Percentiles rank a stretch among this genome's conserved stretches.
Conservation (phyloP, 2,888 invertebrate species). For the Desoria tigrina region DNA sequence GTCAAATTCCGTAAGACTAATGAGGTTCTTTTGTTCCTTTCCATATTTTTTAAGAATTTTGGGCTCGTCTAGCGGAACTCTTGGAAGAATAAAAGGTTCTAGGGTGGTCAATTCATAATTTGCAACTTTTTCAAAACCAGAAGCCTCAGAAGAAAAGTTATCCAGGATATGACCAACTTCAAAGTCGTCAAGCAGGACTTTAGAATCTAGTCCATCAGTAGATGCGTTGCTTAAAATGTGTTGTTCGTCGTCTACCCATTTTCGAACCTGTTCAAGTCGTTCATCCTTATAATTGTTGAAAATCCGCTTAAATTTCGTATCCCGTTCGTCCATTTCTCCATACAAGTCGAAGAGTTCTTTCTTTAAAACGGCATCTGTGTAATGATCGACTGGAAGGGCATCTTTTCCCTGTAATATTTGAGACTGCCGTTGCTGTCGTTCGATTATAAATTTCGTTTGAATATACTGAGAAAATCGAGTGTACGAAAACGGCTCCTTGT, state of each 20-base stretch:
- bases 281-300: constrained; percentile 30
- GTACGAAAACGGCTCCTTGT: constrained; percentile 10
- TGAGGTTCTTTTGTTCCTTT: neutral
- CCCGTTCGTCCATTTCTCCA: constrained; percentile 23
- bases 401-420: neutral
- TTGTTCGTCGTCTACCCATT: constrained; percentile 21
- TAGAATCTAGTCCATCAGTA: neutral
- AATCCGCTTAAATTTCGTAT: constrained; percentile 11
- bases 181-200: constrained; percentile 10
- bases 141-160: constrained; percentile 17
- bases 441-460: constrained; percentile 16
- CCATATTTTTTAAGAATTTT: neutral
- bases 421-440: neutral
- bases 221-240: neutral
- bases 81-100: constrained; percentile 24
- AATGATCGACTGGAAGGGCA: constrained; percentile 18
- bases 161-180: neutral
- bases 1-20: constrained; percentile 6
- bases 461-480: constrained; percentile 17
- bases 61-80: neutral
- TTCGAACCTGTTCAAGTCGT: constrained; percentile 20
- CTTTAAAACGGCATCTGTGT: constrained; percentile 19
- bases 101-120: neutral
- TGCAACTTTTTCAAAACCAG: constrained; percentile 6
- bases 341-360: constrained; percentile 24